Percentiles rank a stretch among this genome's conserved stretches.
These are phyloP conservation scores for Anser brachyrhynchus DNA, from an alignment of 2,113 vertebrate genomes.

Conservation along the genomic window DNA sequence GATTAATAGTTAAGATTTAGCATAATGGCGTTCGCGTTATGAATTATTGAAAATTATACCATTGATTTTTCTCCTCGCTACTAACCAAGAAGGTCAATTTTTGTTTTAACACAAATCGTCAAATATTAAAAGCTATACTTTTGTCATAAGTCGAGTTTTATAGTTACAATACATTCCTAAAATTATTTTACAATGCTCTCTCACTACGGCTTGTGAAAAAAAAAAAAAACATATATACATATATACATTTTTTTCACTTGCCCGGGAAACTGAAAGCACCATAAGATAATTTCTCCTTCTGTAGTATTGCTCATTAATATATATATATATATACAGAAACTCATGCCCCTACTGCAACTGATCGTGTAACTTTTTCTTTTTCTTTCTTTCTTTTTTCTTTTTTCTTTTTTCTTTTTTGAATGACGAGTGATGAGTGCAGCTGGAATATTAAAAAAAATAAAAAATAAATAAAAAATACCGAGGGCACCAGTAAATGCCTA, in stretches of 20 bases:
- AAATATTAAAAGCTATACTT: constrained; percentile 79
- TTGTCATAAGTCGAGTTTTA: constrained; percentile 75
- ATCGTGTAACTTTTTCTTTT: constrained; percentile 62
- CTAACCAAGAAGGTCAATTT: constrained; percentile 81
- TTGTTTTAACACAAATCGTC: constrained; percentile 84
- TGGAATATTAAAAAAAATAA: background rate
- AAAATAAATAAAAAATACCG: background rate
- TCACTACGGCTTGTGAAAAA: background rate
- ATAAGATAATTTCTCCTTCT: constrained; percentile 53
- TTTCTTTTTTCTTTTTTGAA: background rate
- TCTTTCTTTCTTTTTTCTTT: background rate
- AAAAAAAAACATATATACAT: background rate
- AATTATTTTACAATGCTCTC: constrained; percentile 66
- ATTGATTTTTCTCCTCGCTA: constrained; percentile 78
- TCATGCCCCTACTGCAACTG: constrained; percentile 54
- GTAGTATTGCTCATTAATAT: constrained; percentile 54
- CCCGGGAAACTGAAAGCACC: constrained; percentile 47
- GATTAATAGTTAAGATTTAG: constrained; percentile 86
- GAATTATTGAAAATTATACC: constrained; percentile 86
- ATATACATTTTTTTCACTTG: constrained; percentile 5
- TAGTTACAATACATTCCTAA: constrained; percentile 68
- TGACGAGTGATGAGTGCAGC: background rate
- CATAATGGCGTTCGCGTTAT: constrained; percentile 82
- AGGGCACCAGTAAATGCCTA: background rate
- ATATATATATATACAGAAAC: constrained; percentile 49